Percentiles rank a stretch among this genome's conserved stretches.
Conservation (phyloP, 2,888 invertebrate species). For the Euspilapteryx auroguttella region DNA sequence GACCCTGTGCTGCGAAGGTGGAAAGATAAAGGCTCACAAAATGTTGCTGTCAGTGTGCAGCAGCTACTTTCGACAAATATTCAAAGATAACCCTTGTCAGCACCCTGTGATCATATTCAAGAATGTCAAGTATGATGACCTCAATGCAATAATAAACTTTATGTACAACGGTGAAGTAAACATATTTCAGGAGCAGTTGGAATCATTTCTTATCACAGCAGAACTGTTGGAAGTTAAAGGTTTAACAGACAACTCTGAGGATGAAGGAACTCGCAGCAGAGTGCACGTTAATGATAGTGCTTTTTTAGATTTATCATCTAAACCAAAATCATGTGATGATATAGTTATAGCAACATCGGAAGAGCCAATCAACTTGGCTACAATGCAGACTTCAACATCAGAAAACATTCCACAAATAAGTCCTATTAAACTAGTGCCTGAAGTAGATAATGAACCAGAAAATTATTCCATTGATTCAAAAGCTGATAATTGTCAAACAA, state of each 20-base stretch:
- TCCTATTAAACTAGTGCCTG: too few relatives aligned
- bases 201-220: slow-evolving; percentile 77
- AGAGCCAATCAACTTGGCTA: slow-evolving; percentile 48
- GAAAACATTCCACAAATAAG: slow-evolving; percentile 35
- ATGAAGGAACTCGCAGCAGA: slow-evolving; percentile 37
- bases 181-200: slow-evolving; percentile 76
- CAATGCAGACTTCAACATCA: slow-evolving; percentile 30
- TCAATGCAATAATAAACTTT: slow-evolving; percentile 77
- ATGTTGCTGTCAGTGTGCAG: slow-evolving; percentile 85
- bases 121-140: slow-evolving; percentile 76
- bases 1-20: slow-evolving; percentile 83
- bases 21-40: slow-evolving; percentile 82
- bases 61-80: slow-evolving; percentile 73
- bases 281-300: slow-evolving; percentile 30
- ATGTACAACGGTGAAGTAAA: slow-evolving; percentile 86
- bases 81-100: slow-evolving; percentile 77
- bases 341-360: slow-evolving; percentile 27
- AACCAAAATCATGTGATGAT: slow-evolving; percentile 27
- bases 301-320: slow-evolving; percentile 46
- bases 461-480: slow-evolving; percentile 27
- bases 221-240: slow-evolving; percentile 78
- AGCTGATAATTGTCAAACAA: slow-evolving; percentile 13
- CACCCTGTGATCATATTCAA: slow-evolving; percentile 81
- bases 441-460: too few relatives aligned
- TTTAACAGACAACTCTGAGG: slow-evolving; percentile 64